A percentile compares a stretch with the other conserved stretches of the same genome.
Conservation (phyloP, 2,797 vertebrate genomes). For the Schizothorax lantsangensis region DNA sequence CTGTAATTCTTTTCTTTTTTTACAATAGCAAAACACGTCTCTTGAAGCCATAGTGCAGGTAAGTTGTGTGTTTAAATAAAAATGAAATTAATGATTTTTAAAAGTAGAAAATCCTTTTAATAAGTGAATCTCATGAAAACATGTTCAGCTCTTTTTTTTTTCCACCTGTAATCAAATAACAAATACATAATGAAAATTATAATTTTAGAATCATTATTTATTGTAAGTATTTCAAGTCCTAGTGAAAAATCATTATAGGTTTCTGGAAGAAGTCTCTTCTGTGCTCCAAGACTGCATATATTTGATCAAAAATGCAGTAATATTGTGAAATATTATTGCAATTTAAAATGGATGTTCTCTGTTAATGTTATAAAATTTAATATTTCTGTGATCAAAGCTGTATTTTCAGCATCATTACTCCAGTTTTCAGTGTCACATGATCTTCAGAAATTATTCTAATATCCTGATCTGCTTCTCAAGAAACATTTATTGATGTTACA, state of each 20-base stretch:
- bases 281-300: not conserved
- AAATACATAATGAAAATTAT: no score
- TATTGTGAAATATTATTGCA: not conserved
- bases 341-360: not conserved
- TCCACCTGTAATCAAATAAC: not conserved
- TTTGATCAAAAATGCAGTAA: not conserved
- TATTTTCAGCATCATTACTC: not conserved
- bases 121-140: slow-evolving; percentile 5
- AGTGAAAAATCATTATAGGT: not conserved
- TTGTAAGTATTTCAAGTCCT: not conserved
- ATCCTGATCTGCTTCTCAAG: not conserved
- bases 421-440: not conserved
- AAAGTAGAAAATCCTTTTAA: not conserved
- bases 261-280: not conserved
- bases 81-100: not conserved
- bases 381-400: not conserved
- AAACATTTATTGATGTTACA: not conserved
- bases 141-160: not conserved
- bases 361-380: not conserved
- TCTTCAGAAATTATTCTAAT: not conserved
- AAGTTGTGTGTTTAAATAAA: slow-evolving; percentile 67
- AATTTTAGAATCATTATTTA: not conserved
- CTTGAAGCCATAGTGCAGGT: slow-evolving; percentile 99
- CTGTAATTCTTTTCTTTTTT: slow-evolving; percentile 27
- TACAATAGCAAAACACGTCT: slow-evolving; percentile 95